Percentiles rank a stretch among this genome's conserved stretches.
Evolutionary conservation across 2,888 invertebrate species (phyloP).

Genomic region (Zygothrica quintamaculata): DNA sequence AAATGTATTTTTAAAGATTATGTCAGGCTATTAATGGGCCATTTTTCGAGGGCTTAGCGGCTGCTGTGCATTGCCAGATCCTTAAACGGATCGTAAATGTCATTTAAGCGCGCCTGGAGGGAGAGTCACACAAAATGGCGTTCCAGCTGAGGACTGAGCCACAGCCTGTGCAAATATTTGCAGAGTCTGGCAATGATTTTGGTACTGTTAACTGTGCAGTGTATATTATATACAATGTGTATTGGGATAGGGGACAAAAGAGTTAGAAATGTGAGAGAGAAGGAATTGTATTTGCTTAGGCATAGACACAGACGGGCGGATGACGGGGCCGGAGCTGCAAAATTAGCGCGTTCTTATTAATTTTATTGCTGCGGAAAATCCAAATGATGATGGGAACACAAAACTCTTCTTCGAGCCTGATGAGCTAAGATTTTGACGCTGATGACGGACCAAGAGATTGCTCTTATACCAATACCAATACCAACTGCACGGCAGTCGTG

Average conservation of each 20-base stretch:
- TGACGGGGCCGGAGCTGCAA: slow-evolving; percentile 57
- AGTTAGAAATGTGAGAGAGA: slow-evolving; percentile 33
- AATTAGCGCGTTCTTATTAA: slow-evolving; percentile 84
- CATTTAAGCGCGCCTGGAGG: slow-evolving; percentile 35
- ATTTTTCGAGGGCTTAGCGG: slow-evolving; percentile 47
- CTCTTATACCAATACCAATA: too few relatives aligned
- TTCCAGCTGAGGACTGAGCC: slow-evolving; percentile 27
- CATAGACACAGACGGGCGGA: slow-evolving; percentile 8
- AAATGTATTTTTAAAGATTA: slow-evolving; percentile 59
- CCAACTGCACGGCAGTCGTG: slow-evolving; percentile 56
- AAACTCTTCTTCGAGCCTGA: slow-evolving; percentile 27
- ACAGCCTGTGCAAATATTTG: slow-evolving; percentile 71
- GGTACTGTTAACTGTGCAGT: neutral
- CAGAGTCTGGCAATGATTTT: slow-evolving; percentile 52
- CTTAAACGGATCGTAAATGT: slow-evolving; percentile 31
- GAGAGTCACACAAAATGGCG: slow-evolving; percentile 59
- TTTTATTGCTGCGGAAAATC: slow-evolving; percentile 82
- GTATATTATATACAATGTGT: too few relatives aligned
- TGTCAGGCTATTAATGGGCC: slow-evolving; percentile 57
- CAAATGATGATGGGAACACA: slow-evolving; percentile 68
- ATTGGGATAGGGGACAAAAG: slow-evolving; percentile 38
- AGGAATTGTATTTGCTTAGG: slow-evolving; percentile 49
- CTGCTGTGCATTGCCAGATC: slow-evolving; percentile 13
- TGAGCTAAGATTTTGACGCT: slow-evolving; percentile 26
- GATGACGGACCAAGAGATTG: too few relatives aligned